phyloP scores from a whole-genome alignment of 2,888 invertebrate genomes.

The Urechis unicinctus region DNA sequence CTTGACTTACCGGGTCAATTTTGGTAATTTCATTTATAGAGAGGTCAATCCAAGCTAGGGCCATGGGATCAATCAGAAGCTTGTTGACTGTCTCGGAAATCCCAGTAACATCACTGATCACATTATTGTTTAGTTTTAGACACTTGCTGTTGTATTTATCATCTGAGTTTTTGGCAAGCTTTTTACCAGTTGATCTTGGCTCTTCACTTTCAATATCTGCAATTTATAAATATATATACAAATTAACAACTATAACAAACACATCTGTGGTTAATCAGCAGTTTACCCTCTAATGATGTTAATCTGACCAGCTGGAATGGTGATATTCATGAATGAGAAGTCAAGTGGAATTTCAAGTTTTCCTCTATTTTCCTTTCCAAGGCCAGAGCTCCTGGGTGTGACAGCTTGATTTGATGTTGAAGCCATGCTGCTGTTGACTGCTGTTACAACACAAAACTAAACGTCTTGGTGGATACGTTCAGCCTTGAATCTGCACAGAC shows the following conservation, averaged over 20 bases:
- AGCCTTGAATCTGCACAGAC: no score
- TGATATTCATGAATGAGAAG: not conserved
- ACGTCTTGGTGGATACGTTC: no score
- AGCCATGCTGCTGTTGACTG: no score
- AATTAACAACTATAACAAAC: no score
- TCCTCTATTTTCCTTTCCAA: no score
- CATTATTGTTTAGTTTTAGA: constrained; percentile 40
- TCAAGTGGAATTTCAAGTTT: not conserved
- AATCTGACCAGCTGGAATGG: not conserved
- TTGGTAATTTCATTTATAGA: constrained; percentile 40
- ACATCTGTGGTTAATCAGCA: no score
- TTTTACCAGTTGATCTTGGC: not conserved
- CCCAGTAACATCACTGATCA: constrained; percentile 25
- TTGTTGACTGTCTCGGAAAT: constrained; percentile 21
- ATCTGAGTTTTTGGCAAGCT: not conserved
- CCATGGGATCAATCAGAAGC: constrained; percentile 27
- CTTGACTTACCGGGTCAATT: constrained; percentile 32
- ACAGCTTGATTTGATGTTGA: no score
- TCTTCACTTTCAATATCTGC: constrained; percentile 3
- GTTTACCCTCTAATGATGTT: not conserved
- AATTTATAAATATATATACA: no score
- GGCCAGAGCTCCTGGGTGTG: no score
- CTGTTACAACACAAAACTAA: no score
- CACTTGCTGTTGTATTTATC: constrained; percentile 15
- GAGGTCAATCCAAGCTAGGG: constrained; percentile 44